Evolutionary conservation across 2,113 vertebrate genomes (phyloP), one percentile per base, ranked within the genome.

Genomic region (Semicossyphus pulcher): DNA sequence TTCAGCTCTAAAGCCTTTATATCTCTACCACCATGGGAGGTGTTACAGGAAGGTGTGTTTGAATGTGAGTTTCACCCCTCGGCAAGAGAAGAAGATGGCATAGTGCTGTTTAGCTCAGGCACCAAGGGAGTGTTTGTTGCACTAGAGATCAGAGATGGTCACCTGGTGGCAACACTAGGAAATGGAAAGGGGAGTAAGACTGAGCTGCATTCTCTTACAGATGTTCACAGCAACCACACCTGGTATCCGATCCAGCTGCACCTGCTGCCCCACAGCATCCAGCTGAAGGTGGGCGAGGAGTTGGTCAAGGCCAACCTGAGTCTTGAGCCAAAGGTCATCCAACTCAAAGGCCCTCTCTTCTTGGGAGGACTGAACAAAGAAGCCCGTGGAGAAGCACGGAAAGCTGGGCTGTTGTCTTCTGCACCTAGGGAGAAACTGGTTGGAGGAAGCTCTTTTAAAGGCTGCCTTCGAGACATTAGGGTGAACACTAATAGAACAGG

Each of bases 1-100:
- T 96, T 95, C 86, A 97, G 95, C 80, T 95, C 95, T 14, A 94
- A 94, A 86, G 94, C 96, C 1, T 97, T 93, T 41, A 49, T 97
- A 25, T 83, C 91, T 45, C 95, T 98, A 36, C 92, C 95, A 0
- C 54, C 63, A 0, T 96, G 95, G 95, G 93, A 91, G 4, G 23
- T 92, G 4, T 80, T 69, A 0, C 47, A 84, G 2, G 92, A 92
- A 10, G 93, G 92, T 8, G 10, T 87, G 18, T 91, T 96, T 29
- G 93, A 96, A 66, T 96, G 77, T 85, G 58, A 93, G 18, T 34
- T 98, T 23, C 91, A 93, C 39, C 94, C 94, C 0, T 91, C 90
- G 25, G 52, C 44, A 23, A 76, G n/a, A 78, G 61, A 79, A 78
- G 78, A 81, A 6, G 86, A 88, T 60, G 95, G 96, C 18, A 85